Conservation (phyloP, 2,888 invertebrate genomes). For the Lamellibrachia columna region DNA sequence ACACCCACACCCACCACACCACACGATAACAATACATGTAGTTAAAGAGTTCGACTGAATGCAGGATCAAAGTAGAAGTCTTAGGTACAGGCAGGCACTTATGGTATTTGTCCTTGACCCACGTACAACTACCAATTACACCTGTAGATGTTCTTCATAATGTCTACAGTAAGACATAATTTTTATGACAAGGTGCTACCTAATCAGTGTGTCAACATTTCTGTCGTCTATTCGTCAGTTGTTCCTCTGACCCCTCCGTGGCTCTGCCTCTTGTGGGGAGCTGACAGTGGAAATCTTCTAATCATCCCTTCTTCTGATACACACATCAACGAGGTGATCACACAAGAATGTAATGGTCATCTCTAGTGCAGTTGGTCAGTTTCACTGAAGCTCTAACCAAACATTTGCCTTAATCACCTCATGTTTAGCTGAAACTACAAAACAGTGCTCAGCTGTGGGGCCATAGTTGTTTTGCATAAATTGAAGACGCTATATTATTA, state of each 20-base stretch:
- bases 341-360: not conserved
- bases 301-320: no score
- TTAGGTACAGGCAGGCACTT: not conserved
- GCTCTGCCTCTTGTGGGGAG: no score
- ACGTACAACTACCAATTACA: not conserved
- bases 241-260: no score
- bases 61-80: not conserved
- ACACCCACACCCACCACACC: no score
- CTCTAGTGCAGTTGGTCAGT: not conserved
- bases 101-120: not conserved
- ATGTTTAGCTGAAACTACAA: not conserved
- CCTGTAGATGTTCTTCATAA: not conserved
- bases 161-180: not conserved
- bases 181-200: not conserved
- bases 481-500: conserved; percentile 12
- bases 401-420: not conserved
- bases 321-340: no score
- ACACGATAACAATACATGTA: not conserved
- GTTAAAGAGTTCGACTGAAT: not conserved
- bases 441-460: not conserved
- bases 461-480: not conserved
- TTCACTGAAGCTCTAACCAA: not conserved
- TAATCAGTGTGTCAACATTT: not conserved
- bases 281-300: no score
- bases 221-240: not conserved